Evolutionary conservation across 2,113 vertebrate species (phyloP).

Genomic region (Symphodus melops): DNA sequence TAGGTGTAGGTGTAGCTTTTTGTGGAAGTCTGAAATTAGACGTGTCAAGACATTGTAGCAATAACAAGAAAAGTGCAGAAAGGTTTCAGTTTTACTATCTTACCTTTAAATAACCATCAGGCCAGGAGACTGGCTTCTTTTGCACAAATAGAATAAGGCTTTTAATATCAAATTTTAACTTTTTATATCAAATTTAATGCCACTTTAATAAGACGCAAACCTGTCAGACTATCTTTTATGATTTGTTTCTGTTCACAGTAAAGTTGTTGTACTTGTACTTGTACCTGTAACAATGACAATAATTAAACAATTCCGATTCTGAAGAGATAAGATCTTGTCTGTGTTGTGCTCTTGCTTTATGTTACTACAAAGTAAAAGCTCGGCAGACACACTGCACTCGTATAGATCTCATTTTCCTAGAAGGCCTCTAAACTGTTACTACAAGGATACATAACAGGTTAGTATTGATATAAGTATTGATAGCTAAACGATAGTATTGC

Average conservation of each 20-base stretch:
- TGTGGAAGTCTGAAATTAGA: background rate
- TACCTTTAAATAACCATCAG: background rate
- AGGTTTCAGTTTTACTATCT: background rate
- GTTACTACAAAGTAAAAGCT: background rate
- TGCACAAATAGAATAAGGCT: slow-evolving; percentile 2
- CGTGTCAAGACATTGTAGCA: background rate
- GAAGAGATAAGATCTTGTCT: background rate
- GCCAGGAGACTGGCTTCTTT: background rate
- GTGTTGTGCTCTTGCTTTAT: background rate
- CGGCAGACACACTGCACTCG: background rate
- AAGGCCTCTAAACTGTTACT: no score
- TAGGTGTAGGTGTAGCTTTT: slow-evolving; percentile 33
- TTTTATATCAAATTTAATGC: no score
- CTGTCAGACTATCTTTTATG: no score
- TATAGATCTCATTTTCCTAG: background rate
- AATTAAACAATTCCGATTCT: no score
- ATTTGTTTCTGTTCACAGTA: slow-evolving; percentile 7
- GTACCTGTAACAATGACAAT: no score
- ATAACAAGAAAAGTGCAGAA: slow-evolving; percentile 14
- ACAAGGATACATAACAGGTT: no score
- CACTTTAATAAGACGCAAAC: no score
- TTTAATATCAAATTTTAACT: background rate
- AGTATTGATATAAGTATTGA: no score
- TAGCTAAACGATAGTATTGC: background rate
- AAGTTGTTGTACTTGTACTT: no score